phyloP scores from a whole-genome alignment of 2,797 vertebrate genomes.

The Acipenser oxyrinchus region DNA sequence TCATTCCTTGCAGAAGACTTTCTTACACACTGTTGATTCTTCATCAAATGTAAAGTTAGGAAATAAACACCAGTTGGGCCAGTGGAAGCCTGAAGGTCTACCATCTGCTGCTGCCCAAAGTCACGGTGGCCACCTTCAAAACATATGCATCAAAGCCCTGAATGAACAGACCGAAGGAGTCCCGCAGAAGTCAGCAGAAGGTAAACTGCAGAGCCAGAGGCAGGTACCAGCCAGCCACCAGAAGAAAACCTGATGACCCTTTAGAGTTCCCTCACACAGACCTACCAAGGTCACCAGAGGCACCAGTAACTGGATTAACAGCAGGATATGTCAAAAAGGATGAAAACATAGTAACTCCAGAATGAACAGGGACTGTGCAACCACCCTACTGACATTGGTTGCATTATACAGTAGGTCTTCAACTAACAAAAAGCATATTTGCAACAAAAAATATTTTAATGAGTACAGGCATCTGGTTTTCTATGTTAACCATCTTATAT shows the following conservation, averaged over 20 bases:
- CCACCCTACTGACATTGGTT: too few relatives aligned
- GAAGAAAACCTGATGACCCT: constrained; percentile 28
- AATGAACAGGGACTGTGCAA: background rate
- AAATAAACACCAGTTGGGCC: constrained; percentile 80
- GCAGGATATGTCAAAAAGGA: background rate
- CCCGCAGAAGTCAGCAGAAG: constrained; percentile 41
- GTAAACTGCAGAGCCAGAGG: constrained; percentile 38
- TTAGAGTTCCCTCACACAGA: constrained; percentile 6
- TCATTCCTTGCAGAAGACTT: constrained; percentile 67
- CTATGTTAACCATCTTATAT: too few relatives aligned
- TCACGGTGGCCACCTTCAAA: constrained; percentile 82
- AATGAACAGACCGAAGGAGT: constrained; percentile 47
- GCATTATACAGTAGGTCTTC: too few relatives aligned
- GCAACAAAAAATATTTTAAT: too few relatives aligned
- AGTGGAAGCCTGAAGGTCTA: constrained; percentile 87
- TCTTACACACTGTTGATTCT: constrained; percentile 89
- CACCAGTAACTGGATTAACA: background rate
- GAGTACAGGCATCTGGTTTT: too few relatives aligned
- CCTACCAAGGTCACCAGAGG: background rate
- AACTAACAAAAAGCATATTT: too few relatives aligned
- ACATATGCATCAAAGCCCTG: constrained; percentile 88
- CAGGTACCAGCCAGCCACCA: constrained; percentile 34
- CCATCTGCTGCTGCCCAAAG: constrained; percentile 91
- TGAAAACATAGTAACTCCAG: too few relatives aligned
- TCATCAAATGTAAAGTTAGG: constrained; percentile 84